Evolutionary conservation across 2,888 invertebrate species (phyloP).

Genomic region (Graphium colonna): DNA sequence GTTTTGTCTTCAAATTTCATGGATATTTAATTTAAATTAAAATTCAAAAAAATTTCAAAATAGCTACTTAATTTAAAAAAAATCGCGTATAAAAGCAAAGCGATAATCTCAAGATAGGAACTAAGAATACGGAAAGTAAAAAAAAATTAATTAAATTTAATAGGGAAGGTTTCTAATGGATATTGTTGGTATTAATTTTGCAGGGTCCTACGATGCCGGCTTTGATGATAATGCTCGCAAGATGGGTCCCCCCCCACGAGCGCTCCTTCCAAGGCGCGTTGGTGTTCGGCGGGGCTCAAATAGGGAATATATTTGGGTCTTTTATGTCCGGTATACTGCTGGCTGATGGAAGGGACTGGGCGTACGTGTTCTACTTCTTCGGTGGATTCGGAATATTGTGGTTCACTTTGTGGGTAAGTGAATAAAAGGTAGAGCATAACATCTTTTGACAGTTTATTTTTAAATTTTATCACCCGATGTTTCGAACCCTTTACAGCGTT

Average conservation of each 20-base stretch:
- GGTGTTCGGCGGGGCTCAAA: conserved; percentile 80
- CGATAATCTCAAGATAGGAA: too few relatives aligned
- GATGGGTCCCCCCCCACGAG: conserved; percentile 82
- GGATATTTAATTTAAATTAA: too few relatives aligned
- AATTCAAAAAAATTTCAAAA: too few relatives aligned
- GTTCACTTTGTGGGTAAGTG: conserved; percentile 73
- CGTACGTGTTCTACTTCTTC: conserved; percentile 81
- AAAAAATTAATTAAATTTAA: background rate
- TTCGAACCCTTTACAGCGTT: too few relatives aligned
- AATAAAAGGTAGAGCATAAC: too few relatives aligned
- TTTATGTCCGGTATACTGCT: conserved; percentile 75
- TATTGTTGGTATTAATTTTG: conserved; percentile 25
- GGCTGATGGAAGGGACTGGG: conserved; percentile 73
- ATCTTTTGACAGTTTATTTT: too few relatives aligned
- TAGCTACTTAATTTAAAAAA: too few relatives aligned
- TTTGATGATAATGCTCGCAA: conserved; percentile 81
- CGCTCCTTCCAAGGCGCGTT: conserved; percentile 79
- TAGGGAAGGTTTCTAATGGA: background rate
- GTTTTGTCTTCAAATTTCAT: too few relatives aligned
- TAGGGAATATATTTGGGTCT: conserved; percentile 78
- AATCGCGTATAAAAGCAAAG: too few relatives aligned
- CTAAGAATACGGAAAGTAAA: too few relatives aligned
- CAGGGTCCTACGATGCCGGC: conserved; percentile 88
- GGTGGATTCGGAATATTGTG: conserved; percentile 77
- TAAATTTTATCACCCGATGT: too few relatives aligned